Conservation (phyloP, 2,797 vertebrate species). For the Sphaeramia orbicularis region DNA sequence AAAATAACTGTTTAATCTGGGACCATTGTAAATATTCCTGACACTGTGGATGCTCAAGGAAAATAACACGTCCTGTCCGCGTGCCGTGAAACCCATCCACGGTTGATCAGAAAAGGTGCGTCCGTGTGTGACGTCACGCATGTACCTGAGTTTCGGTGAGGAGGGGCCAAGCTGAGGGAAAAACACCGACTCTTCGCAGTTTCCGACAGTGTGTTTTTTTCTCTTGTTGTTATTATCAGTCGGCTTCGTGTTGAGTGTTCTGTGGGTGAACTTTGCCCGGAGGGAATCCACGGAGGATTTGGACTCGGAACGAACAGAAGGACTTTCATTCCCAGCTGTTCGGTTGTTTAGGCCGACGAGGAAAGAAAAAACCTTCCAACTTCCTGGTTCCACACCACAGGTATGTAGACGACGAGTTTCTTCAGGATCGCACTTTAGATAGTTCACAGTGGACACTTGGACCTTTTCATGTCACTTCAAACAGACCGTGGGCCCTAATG, state of each 20-base stretch:
- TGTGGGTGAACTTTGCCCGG: no score
- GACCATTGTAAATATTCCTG: no score
- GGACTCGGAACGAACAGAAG: neutral
- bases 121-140: conserved; percentile 80
- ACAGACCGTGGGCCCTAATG: accelerated
- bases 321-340: conserved; percentile 30
- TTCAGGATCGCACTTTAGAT: conserved; percentile 16
- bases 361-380: conserved; percentile 15
- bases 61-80: conserved; percentile 5
- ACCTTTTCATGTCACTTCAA: neutral
- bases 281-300: neutral
- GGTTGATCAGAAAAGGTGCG: conserved; percentile 75
- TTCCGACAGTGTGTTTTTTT: neutral
- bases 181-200: conserved; percentile 6
- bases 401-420: conserved; percentile 44
- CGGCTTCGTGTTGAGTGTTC: no score
- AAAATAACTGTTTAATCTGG: no score
- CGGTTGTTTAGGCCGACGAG: conserved; percentile 26
- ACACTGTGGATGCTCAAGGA: neutral
- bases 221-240: neutral
- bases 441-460: neutral
- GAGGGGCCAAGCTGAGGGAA: conserved; percentile 32
- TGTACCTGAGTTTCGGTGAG: conserved; percentile 87
- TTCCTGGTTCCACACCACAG: conserved; percentile 73
- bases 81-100: neutral